Evolutionary conservation across 2,888 invertebrate genomes (phyloP), one percentile per base, ranked within the genome.

Genomic region (Eupithecia centaureata): DNA sequence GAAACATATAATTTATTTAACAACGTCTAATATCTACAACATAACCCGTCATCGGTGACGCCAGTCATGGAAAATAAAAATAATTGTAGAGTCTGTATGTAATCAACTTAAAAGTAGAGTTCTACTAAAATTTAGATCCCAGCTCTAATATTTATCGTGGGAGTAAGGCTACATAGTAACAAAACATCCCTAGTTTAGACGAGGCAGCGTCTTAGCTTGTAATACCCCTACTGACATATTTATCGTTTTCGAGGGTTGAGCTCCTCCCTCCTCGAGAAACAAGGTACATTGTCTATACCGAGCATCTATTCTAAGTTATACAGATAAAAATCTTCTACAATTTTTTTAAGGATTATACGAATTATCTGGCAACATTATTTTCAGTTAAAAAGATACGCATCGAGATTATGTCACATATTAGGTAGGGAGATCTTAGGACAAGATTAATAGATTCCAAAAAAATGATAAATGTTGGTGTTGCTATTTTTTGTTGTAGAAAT

Each of bases 211-310:
- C 87, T 87, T 84, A 85, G 81, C 85, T 82, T 88, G 89, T 91
- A 89, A 92, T 92, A 91, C 90, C 88, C 87, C 82, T 82, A 86
- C 89, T 92, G 92, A 92, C 93, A 93, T 91, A 93, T 93, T 93
- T 93, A 93, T 93, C 89, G 91, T 91, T 87, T 85, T 77, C 73
- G 75, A 71, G 84, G 90, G 91, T 85, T 84, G 87, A 86, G 79
- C 77, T 72, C 61, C 57, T 54, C 38, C 79, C 84, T 62, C 63
- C 79, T 81, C 73, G 77, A 78, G 81, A 84, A 83, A 84, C 81
- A 82, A 12, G 47, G 47, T 47, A 47, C 4, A 47, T 74, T 76
- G 71, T 77, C 75, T 75, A 71, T 71, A 61, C 66, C 63, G 5
- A 61, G 72, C 74, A 70, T 42, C 60, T 60, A 61, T 61, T 77